Conservation (phyloP, 2,797 vertebrate species). For the Intellagama lesueurii region DNA sequence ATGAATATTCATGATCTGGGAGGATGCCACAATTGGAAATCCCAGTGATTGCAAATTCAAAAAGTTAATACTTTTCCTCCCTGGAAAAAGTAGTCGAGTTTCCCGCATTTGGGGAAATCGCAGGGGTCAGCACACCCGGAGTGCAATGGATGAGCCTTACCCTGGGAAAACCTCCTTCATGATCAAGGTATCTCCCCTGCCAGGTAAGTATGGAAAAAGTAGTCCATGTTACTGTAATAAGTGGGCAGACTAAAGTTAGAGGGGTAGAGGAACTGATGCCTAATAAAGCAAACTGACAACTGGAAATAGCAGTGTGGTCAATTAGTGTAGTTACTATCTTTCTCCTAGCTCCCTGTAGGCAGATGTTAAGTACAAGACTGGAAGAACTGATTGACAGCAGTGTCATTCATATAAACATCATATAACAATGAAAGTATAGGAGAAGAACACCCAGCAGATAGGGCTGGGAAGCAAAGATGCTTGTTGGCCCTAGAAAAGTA, state of each 20-base stretch:
- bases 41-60: neutral
- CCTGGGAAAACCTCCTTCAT: no score
- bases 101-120: no score
- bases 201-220: neutral
- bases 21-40: neutral
- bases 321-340: neutral
- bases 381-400: neutral
- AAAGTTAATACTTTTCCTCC: neutral
- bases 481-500: neutral
- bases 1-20: no score
- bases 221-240: neutral
- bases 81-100: no score
- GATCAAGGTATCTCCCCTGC: no score
- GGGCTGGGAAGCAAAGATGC: neutral
- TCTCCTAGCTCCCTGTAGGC: no score
- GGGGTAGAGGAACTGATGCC: neutral
- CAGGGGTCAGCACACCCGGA: no score
- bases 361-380: neutral
- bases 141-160: no score
- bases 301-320: neutral
- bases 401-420: no score
- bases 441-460: neutral
- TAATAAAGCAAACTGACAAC: neutral
- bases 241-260: neutral
- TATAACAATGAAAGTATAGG: neutral